Base-by-base conservation (phyloP, 2,797 vertebrate genomes). In the Oreochromis grahami region DNA sequence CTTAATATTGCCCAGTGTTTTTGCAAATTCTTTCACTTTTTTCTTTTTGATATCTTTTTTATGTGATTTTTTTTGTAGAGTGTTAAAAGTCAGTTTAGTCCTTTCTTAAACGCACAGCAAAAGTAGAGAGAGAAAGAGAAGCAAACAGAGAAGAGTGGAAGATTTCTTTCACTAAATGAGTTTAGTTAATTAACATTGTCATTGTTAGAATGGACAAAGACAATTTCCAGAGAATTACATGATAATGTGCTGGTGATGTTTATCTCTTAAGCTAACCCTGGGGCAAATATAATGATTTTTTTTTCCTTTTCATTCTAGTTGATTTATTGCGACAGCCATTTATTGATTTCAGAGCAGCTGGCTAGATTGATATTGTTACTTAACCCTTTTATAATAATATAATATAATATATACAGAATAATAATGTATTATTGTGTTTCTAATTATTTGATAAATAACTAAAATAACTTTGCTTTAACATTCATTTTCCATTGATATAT, bases 101-200 rank as follows among this genome's bases (percentile, higher is more conserved):
- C 19, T 65, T 83, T 82, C 87, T 14, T 26, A 78, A 87, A 83
- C 29, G 55, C 74, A 86, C 26, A 2, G 7, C 34, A 41, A 14
- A 5, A 29, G 38, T 9, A 70, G 13, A 24, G n/a, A 48, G 38
- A 56, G 48, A 74, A 38, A 52, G n/a, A 17, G 13, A 79, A 24
- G 68, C 50, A 78, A 81, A 86, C 78, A 84, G 56, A 83, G 60
- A 36, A 36, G 65, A 12, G 12, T 74, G 84, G 55, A 34, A 45
- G n/a, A 74, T 38, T 70, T 86, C 12, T 85, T 58, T 81, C 45
- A 81, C 29, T 32, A 84, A 88, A 86, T 76, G 74, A 79, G 19
- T 91, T 91, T 79, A 84, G 58, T 86, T 89, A 92, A 92, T 93
- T 92, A 90, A 86, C 78, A 79, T 24, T 82, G 83, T 87, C 84